Evolutionary conservation across 2,888 invertebrate species (phyloP).

Genomic region (Aquatica leii): DNA sequence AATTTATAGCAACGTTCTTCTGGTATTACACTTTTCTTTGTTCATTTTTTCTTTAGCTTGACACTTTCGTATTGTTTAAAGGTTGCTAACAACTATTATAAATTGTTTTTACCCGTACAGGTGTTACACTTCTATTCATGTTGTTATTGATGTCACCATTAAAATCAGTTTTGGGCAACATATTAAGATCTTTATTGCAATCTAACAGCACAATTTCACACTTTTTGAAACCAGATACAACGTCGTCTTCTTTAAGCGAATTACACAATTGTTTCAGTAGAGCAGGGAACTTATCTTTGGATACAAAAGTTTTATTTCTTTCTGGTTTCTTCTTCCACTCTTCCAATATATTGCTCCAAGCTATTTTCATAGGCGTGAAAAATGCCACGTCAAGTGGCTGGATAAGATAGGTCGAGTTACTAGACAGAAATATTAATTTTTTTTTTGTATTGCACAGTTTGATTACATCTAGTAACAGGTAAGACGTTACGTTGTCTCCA

Average conservation of each 20-base stretch:
- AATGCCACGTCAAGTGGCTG: too few relatives aligned
- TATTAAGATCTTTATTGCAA: too few relatives aligned
- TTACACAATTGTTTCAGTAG: background rate
- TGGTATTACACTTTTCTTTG: too few relatives aligned
- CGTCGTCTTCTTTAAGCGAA: background rate
- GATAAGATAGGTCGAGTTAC: too few relatives aligned
- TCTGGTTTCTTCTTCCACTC: conserved; percentile 6
- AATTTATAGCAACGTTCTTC: too few relatives aligned
- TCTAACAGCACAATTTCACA: background rate
- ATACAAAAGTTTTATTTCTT: background rate
- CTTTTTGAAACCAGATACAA: background rate
- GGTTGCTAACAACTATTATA: background rate
- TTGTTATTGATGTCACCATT: background rate
- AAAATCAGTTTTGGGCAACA: background rate
- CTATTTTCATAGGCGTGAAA: too few relatives aligned
- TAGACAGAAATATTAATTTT: too few relatives aligned
- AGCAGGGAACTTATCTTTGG: background rate
- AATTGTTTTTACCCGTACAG: background rate
- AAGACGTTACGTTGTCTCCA: too few relatives aligned
- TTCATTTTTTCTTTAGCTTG: background rate
- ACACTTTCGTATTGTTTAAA: background rate
- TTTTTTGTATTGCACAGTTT: too few relatives aligned
- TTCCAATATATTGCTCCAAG: too few relatives aligned
- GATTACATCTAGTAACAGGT: too few relatives aligned
- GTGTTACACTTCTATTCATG: background rate